These are phyloP conservation scores for Megalurothrips usitatus DNA, from an alignment of 2,888 invertebrate genomes.

Conservation along the genomic window DNA sequence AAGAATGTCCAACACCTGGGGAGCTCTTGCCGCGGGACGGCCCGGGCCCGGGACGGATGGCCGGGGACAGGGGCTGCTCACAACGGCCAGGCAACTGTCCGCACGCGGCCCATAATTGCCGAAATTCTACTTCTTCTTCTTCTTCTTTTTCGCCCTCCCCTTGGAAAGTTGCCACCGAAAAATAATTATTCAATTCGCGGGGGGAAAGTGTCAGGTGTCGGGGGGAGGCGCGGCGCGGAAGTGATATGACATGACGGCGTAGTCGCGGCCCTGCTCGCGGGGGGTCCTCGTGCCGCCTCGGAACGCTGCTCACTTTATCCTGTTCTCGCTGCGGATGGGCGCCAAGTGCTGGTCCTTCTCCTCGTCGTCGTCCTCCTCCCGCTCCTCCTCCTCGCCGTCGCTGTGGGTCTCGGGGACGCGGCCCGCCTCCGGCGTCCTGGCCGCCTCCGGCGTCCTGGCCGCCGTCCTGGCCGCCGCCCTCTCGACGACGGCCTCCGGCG, in stretches of 20 bases:
- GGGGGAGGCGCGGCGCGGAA: too few relatives aligned
- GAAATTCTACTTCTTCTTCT: too few relatives aligned
- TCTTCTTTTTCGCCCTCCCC: too few relatives aligned
- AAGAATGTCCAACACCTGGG: neutral
- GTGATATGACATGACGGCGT: too few relatives aligned
- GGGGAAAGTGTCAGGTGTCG: too few relatives aligned
- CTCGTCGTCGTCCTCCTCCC: neutral
- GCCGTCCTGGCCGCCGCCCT: neutral
- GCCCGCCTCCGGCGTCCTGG: neutral
- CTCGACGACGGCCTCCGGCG: neutral
- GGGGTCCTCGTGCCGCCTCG: too few relatives aligned
- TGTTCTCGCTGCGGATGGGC: neutral
- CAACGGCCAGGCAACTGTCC: too few relatives aligned
- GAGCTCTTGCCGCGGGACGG: neutral
- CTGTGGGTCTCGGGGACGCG: neutral
- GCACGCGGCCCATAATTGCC: too few relatives aligned
- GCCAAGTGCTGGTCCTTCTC: neutral
- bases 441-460: neutral
- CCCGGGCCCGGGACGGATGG: neutral
- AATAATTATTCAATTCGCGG: too few relatives aligned
- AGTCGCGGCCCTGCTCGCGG: too few relatives aligned
- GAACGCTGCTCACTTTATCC: slow-evolving; percentile 7
- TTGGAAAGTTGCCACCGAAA: too few relatives aligned
- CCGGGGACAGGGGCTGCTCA: neutral
- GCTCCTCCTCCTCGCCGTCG: neutral